phyloP scores from a whole-genome alignment of 2,888 invertebrate genomes.

The Dryadula phaetusa region DNA sequence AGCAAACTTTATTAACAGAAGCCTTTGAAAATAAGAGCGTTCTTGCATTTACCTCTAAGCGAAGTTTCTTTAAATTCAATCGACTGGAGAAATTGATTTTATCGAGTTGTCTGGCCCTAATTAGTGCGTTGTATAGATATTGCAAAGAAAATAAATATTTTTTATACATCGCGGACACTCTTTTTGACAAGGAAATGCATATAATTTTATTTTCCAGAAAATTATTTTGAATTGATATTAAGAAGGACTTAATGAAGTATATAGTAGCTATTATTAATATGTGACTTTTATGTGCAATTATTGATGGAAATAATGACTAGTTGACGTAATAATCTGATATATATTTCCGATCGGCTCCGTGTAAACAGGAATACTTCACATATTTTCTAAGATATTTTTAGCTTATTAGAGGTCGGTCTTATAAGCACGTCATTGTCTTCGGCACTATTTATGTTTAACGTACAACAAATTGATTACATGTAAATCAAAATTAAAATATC shows the following conservation, averaged over 20 bases:
- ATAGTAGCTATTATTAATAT: too few relatives aligned
- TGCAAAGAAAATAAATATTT: too few relatives aligned
- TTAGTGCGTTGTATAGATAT: not conserved
- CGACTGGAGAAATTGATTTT: constrained; percentile 12
- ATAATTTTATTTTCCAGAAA: too few relatives aligned
- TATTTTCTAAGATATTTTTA: constrained; percentile 46
- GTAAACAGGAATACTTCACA: constrained; percentile 45
- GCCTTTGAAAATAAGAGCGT: not conserved
- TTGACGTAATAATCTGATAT: constrained; percentile 42
- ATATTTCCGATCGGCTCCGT: constrained; percentile 40
- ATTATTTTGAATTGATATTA: too few relatives aligned
- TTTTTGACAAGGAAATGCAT: too few relatives aligned
- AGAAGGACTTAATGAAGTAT: too few relatives aligned
- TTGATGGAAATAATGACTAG: constrained; percentile 22
- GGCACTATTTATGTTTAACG: constrained; percentile 35
- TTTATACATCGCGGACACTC: too few relatives aligned
- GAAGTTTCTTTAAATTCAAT: not conserved
- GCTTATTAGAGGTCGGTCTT: constrained; percentile 43
- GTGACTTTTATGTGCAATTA: too few relatives aligned
- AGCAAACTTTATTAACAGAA: not conserved
- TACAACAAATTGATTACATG: not conserved
- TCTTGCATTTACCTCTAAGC: not conserved
- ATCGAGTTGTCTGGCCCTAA: not conserved
- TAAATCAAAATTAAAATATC: not conserved
- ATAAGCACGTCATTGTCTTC: constrained; percentile 44